Evolutionary conservation across 2,888 invertebrate species (phyloP), one percentile per base, ranked within the genome.

Genomic region (Lepidochrysops patricia): DNA sequence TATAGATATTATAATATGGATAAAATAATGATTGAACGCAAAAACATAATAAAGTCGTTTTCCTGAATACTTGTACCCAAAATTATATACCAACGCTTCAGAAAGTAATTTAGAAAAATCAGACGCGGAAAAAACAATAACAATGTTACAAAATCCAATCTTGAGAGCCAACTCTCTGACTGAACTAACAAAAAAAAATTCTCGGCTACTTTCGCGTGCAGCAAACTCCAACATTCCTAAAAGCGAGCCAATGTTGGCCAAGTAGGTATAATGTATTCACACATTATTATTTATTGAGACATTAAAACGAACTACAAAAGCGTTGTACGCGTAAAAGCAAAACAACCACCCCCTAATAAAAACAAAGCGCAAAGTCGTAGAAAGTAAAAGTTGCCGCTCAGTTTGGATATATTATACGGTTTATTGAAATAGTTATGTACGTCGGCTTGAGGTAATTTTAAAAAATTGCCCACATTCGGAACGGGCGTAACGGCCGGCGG

Each of bases 381-480:
- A 82, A 84, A 82, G 83, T 75, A 82, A 83, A 84, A 84, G 82
- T 82, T 77, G 75, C 74, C 79, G 78, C 82, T 84, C 82, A 80
- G 74, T 72, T 74, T 68, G 74, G 75, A 74, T 77, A 81, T 76
- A 78, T 81, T 19, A 80, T 82, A 81, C 79, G 74, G 80, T 85
- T 83, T 84, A 86, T 85, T 85, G 82, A 82, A 84, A 86, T 82
- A 84, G 84, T 82, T 80, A 84, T 77, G 77, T 80, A 84, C 77
- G 77, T 76, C 75, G 66, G 71, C 70, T 70, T 72, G 74, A 75
- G 80, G 83, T 82, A 81, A 84, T 84, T 85, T 82, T 84, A 71
- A 79, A 84, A 86, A 85, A 85, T 80, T 81, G 82, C 84, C 78
- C 77, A 79, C 82, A 82, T 79, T 82, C 74, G 74, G 79, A 72